Conservation (phyloP, 1,140 invertebrate species). For the Paralvinella palmiformis region DNA sequence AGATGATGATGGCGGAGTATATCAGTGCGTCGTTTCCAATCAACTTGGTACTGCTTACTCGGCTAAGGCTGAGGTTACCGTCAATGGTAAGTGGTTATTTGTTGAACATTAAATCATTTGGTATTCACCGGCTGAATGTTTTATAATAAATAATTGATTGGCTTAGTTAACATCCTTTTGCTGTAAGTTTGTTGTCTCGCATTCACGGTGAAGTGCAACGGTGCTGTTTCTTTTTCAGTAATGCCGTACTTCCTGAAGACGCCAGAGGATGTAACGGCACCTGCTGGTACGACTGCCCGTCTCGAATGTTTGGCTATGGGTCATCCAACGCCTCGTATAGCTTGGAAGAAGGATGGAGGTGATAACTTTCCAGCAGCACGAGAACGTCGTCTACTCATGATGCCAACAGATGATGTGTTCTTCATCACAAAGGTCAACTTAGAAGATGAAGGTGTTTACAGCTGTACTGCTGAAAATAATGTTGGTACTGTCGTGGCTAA, state of each 20-base stretch:
- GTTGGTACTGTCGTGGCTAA: conserved; percentile 81
- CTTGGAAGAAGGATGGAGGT: conserved; percentile 85
- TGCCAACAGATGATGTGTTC: conserved; percentile 83
- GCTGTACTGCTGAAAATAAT: conserved; percentile 83
- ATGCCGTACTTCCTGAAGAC: conserved; percentile 80
- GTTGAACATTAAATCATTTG: no score
- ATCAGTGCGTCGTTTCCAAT: conserved; percentile 89
- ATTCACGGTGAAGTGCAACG: no score
- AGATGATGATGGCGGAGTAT: conserved; percentile 72
- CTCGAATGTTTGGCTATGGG: conserved; percentile 87
- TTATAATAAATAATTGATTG: no score
- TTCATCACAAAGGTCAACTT: conserved; percentile 85
- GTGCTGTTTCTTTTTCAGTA: conserved; percentile 54
- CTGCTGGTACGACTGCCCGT: conserved; percentile 76
- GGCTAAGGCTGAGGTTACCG: conserved; percentile 73
- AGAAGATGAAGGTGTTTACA: conserved; percentile 84
- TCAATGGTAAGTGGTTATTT: conserved; percentile 61
- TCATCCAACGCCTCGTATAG: conserved; percentile 79
- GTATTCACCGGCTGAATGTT: no score
- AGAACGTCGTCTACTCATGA: conserved; percentile 86
- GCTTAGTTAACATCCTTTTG: no score
- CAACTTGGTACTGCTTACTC: conserved; percentile 85
- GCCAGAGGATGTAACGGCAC: conserved; percentile 75
- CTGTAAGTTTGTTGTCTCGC: no score
- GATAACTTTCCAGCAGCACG: conserved; percentile 90